Evolutionary conservation across 2,113 vertebrate genomes (phyloP).

Genomic region (Tetrax tetrax): DNA sequence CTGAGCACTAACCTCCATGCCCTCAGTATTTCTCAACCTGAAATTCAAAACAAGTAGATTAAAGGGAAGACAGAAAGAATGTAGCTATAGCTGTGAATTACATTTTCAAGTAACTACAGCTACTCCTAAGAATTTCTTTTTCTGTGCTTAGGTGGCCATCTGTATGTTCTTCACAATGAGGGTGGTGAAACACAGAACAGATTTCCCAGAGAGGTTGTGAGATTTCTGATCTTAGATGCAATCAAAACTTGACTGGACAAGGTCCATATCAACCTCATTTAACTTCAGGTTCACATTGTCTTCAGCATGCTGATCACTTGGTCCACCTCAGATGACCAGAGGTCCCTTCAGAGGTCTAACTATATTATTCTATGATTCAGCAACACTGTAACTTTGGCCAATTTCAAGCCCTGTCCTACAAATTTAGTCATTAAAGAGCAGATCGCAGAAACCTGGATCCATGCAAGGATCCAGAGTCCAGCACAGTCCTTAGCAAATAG

Average conservation of each 20-base stretch:
- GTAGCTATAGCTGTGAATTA: neutral
- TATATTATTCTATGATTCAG: neutral
- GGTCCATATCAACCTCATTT: neutral
- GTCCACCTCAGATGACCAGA: neutral
- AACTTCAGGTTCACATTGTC: neutral
- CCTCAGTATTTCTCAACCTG: conserved; percentile 24
- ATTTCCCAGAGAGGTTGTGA: neutral
- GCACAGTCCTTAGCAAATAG: neutral
- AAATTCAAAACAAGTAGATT: conserved; percentile 15
- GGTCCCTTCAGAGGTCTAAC: neutral
- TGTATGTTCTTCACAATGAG: neutral
- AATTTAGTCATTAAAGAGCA: neutral
- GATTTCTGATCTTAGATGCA: neutral
- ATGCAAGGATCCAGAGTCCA: neutral
- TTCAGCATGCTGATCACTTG: neutral
- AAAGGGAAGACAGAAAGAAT: conserved; percentile 29
- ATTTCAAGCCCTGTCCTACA: neutral
- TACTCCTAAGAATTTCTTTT: neutral
- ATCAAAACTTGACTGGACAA: neutral
- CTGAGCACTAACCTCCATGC: neutral
- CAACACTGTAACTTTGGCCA: neutral
- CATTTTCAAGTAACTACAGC: neutral
- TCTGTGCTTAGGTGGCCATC: neutral
- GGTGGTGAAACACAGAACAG: neutral
- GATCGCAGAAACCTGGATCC: neutral